phyloP scores from a whole-genome alignment of 2,888 invertebrate genomes.

The Pseudococcus viburni region DNA sequence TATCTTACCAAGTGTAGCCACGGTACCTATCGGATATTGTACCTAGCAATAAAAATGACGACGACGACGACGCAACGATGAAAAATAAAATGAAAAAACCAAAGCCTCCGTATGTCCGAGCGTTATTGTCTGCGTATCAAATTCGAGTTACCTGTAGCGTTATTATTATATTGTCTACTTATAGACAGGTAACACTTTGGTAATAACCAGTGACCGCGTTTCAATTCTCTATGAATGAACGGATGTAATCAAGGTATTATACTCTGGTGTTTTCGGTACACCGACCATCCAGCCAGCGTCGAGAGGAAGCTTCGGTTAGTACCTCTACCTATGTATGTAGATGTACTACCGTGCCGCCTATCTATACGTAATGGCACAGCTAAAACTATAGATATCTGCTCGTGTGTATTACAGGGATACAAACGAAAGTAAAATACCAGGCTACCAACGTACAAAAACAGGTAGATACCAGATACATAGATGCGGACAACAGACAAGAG shows the following conservation, averaged over 20 bases:
- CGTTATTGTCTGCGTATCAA: constrained; percentile 5
- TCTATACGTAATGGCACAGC: background rate
- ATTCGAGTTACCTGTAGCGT: constrained; percentile 14
- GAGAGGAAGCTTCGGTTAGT: constrained; percentile 14
- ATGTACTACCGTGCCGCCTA: too few species aligned
- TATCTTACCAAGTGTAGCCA: background rate
- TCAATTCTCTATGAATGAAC: background rate
- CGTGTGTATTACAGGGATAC: background rate
- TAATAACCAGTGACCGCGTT: constrained; percentile 7
- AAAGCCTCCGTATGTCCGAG: background rate
- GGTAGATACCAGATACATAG: background rate
- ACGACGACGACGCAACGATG: background rate
- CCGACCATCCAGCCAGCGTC: background rate
- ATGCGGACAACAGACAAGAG: too few species aligned
- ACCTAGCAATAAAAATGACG: background rate
- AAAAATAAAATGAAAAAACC: background rate
- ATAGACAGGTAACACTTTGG: background rate
- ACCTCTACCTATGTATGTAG: too few species aligned
- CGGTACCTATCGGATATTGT: too few species aligned
- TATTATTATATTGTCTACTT: background rate
- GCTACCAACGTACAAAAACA: background rate
- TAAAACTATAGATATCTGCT: background rate
- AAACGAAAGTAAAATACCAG: background rate
- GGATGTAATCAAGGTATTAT: constrained; percentile 14
- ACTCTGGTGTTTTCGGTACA: background rate